Evolutionary conservation across 2,888 invertebrate genomes (phyloP).

Genomic region (Brachyopa scutellaris): DNA sequence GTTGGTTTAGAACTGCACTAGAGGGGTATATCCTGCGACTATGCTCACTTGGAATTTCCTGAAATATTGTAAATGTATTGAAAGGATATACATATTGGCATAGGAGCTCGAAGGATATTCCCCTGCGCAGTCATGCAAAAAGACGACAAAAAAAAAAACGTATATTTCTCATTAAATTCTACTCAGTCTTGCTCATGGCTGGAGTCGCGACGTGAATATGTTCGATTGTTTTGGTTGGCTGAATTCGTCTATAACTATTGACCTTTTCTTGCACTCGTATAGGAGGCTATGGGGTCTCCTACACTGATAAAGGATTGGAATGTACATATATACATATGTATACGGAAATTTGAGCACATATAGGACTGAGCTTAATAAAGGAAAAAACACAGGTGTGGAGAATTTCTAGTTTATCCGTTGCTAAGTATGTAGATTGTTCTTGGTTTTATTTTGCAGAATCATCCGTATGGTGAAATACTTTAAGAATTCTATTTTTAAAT

Average conservation of each 20-base stretch:
- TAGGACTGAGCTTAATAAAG: background rate
- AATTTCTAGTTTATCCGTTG: conserved; percentile 12
- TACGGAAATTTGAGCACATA: background rate
- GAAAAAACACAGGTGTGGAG: conserved; percentile 29
- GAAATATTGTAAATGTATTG: conserved; percentile 22
- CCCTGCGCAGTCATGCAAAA: conserved; percentile 78
- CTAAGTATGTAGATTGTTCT: background rate
- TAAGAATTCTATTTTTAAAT: too few relatives aligned
- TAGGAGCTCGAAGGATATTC: conserved; percentile 67
- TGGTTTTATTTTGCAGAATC: too few relatives aligned
- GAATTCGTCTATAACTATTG: conserved; percentile 59
- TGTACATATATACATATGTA: too few relatives aligned
- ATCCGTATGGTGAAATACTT: too few relatives aligned
- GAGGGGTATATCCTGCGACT: conserved; percentile 27
- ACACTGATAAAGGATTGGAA: background rate
- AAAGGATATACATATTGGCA: conserved; percentile 53
- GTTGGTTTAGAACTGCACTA: conserved; percentile 58
- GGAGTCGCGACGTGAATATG: conserved; percentile 41
- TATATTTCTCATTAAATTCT: conserved; percentile 53
- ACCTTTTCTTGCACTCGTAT: conserved; percentile 36
- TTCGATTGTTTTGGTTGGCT: conserved; percentile 78
- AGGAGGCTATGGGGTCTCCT: conserved; percentile 10
- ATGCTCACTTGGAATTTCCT: conserved; percentile 20
- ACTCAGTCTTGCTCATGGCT: conserved; percentile 36
- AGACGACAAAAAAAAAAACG: conserved; percentile 27